These are phyloP conservation scores for Eudemis profundana DNA, from an alignment of 2,888 invertebrate genomes.

Conservation along the genomic window DNA sequence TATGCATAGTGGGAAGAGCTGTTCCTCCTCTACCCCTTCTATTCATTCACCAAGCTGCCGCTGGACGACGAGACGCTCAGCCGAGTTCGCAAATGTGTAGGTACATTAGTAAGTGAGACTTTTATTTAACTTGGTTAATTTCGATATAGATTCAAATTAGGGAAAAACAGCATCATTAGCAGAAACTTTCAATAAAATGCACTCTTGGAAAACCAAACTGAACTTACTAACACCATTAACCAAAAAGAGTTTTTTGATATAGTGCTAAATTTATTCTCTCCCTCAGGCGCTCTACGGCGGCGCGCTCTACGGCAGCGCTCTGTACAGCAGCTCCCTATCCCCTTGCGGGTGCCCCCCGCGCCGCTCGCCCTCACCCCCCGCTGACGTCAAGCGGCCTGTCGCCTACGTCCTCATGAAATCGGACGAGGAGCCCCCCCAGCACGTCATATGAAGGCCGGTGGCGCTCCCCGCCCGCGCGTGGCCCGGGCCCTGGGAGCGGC, in stretches of 20 bases:
- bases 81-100: constrained; percentile 88
- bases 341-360: constrained; percentile 80
- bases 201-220: too few species aligned
- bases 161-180: too few species aligned
- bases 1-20: constrained; percentile 88
- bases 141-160: too few species aligned
- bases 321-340: constrained; percentile 76
- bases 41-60: constrained; percentile 87
- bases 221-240: too few species aligned
- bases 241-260: too few species aligned
- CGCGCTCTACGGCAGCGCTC: constrained; percentile 78
- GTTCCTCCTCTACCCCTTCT: constrained; percentile 90
- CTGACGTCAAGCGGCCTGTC: constrained; percentile 82
- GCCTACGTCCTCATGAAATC: constrained; percentile 88
- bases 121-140: too few species aligned
- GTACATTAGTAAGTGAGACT: too few species aligned
- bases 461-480: constrained; percentile 90
- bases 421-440: constrained; percentile 85
- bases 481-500: constrained; percentile 82
- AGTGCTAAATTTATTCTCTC: neutral
- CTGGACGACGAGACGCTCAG: constrained; percentile 85
- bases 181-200: too few species aligned
- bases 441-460: constrained; percentile 94
- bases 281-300: constrained; percentile 79
- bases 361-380: constrained; percentile 75